Conservation (phyloP, 2,888 invertebrate species). For the Scaeva pyrastri region DNA sequence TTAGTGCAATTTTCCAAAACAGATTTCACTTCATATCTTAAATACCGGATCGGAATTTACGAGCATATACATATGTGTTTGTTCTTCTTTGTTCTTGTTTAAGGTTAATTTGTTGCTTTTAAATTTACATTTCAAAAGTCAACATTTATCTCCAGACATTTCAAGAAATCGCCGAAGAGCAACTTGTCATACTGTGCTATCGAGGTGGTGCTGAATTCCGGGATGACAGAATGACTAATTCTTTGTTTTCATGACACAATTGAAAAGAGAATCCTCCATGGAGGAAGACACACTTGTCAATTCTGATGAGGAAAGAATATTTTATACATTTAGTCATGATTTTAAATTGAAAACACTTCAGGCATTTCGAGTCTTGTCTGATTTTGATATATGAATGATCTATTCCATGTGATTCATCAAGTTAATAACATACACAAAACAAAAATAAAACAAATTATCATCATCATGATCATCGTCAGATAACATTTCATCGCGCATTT, state of each 20-base stretch:
- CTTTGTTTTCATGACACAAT: background rate
- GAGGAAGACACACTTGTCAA: too few relatives aligned
- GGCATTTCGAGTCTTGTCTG: background rate
- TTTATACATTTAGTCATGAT: conserved; percentile 16
- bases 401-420: conserved; percentile 8
- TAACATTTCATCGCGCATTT: conserved; percentile 8
- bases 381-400: conserved; percentile 26
- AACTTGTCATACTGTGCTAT: background rate
- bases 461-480: conserved; percentile 11
- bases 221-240: conserved; percentile 14
- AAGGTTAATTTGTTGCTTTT: too few relatives aligned
- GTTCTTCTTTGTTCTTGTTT: too few relatives aligned
- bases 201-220: conserved; percentile 16
- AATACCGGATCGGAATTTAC: background rate
- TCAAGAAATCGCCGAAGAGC: background rate
- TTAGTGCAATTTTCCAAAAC: conserved; percentile 9
- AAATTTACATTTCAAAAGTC: too few relatives aligned
- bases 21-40: background rate
- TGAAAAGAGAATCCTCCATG: conserved; percentile 6
- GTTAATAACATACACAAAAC: background rate
- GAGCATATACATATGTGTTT: too few relatives aligned
- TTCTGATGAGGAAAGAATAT: conserved; percentile 2
- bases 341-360: background rate
- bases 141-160: background rate
- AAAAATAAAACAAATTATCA: background rate